phyloP scores from a whole-genome alignment of 2,888 invertebrate genomes.

The Xanthorhoe designata region DNA sequence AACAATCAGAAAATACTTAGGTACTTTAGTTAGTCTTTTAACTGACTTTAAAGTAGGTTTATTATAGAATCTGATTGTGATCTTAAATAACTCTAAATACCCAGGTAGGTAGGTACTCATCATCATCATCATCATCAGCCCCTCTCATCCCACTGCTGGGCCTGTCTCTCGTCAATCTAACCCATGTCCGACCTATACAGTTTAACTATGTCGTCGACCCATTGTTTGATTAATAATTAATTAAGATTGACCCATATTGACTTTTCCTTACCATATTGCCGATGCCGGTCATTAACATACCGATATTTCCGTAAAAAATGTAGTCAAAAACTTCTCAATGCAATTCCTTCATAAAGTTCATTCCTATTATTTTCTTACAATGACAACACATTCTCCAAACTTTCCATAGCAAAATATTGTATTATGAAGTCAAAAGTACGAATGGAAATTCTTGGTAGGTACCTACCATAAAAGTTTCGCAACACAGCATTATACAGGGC shows the following conservation, averaged over 20 bases:
- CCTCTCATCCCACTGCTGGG: too few species aligned
- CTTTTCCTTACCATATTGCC: too few species aligned
- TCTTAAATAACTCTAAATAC: too few species aligned
- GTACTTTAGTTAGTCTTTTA: background rate
- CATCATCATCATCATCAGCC: too few species aligned
- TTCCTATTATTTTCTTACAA: background rate
- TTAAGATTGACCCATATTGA: too few species aligned
- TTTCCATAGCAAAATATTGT: slow-evolving; percentile 5
- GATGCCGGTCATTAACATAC: too few species aligned
- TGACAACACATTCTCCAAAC: background rate
- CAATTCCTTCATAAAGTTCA: background rate
- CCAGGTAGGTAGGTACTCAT: too few species aligned
- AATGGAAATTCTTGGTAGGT: slow-evolving; percentile 9
- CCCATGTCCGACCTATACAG: too few species aligned
- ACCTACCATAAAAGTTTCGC: slow-evolving; percentile 7
- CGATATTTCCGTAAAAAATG: background rate
- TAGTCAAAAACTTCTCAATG: background rate
- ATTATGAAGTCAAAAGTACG: slow-evolving; percentile 16
- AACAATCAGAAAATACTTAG: slow-evolving; percentile 8
- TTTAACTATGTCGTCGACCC: too few species aligned
- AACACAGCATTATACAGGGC: slow-evolving; percentile 10
- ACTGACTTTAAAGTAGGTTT: background rate
- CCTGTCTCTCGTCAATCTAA: too few species aligned
- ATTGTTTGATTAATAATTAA: too few species aligned
- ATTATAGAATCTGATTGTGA: background rate